These are phyloP conservation scores for Sakesphorus luctuosus DNA, from an alignment of 2,113 vertebrate genomes.

Conservation along the genomic window DNA sequence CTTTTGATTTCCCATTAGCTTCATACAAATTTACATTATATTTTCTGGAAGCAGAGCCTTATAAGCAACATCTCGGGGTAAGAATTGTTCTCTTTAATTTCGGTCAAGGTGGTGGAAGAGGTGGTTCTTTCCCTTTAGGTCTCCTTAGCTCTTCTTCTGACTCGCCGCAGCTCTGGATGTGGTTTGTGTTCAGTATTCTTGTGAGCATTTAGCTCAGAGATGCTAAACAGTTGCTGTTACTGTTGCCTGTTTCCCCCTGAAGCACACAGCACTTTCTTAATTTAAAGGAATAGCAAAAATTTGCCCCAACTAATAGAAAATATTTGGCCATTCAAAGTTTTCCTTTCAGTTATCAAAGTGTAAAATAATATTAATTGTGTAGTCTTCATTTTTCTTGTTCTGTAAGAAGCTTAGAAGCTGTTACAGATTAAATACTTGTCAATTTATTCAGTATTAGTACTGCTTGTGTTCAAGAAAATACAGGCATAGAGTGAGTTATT, in stretches of 20 bases:
- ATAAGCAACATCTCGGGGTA: not conserved
- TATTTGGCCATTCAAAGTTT: not conserved
- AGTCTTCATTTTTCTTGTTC: not conserved
- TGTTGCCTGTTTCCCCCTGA: slow-evolving; percentile 11
- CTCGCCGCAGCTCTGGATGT: not conserved
- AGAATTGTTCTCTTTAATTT: not conserved
- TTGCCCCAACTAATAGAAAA: not conserved
- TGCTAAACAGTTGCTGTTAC: slow-evolving; percentile 35
- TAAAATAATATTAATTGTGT: not conserved
- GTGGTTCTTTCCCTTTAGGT: not conserved
- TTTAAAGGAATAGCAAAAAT: slow-evolving; percentile 39
- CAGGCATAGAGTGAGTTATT: not conserved
- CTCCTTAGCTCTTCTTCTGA: not conserved
- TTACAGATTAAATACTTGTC: not conserved
- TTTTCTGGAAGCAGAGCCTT: not conserved
- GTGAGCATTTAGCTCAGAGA: slow-evolving; percentile 23
- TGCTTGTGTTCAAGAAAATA: not conserved
- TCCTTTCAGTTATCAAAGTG: not conserved
- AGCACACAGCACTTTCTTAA: not conserved
- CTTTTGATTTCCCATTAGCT: not conserved
- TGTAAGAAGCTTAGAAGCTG: not conserved
- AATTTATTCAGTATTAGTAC: not conserved
- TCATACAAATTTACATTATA: not conserved
- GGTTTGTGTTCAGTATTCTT: not conserved
- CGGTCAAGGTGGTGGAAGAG: not conserved